phyloP scores from a whole-genome alignment of 2,113 vertebrate genomes.

The Scytalopus superciliaris region DNA sequence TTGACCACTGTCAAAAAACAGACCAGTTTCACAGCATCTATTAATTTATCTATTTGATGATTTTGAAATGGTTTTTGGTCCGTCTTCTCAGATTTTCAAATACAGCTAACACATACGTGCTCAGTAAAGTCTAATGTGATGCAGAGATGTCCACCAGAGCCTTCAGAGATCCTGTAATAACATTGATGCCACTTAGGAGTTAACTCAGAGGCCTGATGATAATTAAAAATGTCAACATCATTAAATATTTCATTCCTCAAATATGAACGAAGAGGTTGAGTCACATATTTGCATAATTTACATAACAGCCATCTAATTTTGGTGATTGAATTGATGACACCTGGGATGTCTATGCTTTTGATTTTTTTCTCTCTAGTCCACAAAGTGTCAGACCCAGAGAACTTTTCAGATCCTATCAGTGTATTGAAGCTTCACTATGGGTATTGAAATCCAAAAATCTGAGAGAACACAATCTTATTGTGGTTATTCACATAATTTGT shows the following conservation, averaged over 20 bases:
- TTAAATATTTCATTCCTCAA: conserved; percentile 60
- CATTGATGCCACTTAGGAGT: not conserved
- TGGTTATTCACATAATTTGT: not conserved
- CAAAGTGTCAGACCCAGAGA: not conserved
- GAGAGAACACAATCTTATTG: not conserved
- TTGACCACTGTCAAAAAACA: not conserved
- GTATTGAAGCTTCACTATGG: not conserved
- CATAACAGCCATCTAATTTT: conserved; percentile 42
- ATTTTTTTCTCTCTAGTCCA: not conserved
- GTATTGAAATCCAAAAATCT: not conserved
- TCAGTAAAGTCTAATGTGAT: not conserved
- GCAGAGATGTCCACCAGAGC: not conserved
- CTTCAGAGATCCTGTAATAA: conserved; percentile 18
- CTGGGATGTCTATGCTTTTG: conserved; percentile 2
- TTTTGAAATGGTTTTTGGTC: not conserved
- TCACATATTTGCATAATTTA: conserved; percentile 48
- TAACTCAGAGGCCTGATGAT: conserved; percentile 15
- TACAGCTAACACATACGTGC: not conserved
- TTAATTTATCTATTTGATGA: not conserved
- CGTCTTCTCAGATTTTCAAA: not conserved
- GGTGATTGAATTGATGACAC: conserved; percentile 41
- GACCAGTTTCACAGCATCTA: not conserved
- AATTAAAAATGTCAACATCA: conserved; percentile 61
- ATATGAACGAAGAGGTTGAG: not conserved
- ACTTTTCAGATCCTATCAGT: not conserved